A percentile compares a stretch with the other conserved stretches of the same genome.
These are phyloP conservation scores for Mythimna albipuncta DNA, from an alignment of 2,888 invertebrate genomes.

Conservation along the genomic window DNA sequence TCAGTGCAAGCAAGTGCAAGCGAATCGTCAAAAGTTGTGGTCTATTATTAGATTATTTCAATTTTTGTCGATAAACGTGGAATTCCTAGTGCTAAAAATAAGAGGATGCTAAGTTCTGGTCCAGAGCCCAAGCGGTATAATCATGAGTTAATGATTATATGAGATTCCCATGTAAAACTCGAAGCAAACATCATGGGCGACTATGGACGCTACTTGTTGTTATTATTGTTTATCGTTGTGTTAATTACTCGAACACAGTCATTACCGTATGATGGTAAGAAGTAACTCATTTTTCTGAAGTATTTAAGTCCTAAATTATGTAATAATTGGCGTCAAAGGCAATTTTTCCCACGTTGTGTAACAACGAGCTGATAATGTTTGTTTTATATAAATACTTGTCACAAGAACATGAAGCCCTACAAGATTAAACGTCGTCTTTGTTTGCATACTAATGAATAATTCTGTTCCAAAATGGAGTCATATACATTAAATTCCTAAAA, in stretches of 20 bases:
- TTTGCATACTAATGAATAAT: background rate
- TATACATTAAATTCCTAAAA: background rate
- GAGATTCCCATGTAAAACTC: slow-evolving; percentile 33
- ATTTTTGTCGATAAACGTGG: slow-evolving; percentile 26
- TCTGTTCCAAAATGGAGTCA: background rate
- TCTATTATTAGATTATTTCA: slow-evolving; percentile 20
- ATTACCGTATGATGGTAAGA: slow-evolving; percentile 80
- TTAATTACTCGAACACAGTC: slow-evolving; percentile 68
- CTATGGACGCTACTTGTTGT: slow-evolving; percentile 50
- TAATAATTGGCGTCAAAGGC: background rate
- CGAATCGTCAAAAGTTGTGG: slow-evolving; percentile 10
- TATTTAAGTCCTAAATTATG: background rate
- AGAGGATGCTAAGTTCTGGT: slow-evolving; percentile 37
- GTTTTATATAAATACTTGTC: slow-evolving; percentile 2
- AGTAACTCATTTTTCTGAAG: background rate
- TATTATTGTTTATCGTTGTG: slow-evolving; percentile 67
- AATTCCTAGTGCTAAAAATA: slow-evolving; percentile 48
- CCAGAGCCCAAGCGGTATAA: slow-evolving; percentile 6
- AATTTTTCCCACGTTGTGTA: slow-evolving; percentile 21
- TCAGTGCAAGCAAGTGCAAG: background rate
- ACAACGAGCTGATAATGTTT: background rate
- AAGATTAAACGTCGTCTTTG: background rate
- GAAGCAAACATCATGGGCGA: slow-evolving; percentile 61
- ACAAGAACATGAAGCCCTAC: background rate
- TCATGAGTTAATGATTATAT: slow-evolving; percentile 20